phyloP scores from a whole-genome alignment of 2,888 invertebrate species.

The Phyllotreta striolata region DNA sequence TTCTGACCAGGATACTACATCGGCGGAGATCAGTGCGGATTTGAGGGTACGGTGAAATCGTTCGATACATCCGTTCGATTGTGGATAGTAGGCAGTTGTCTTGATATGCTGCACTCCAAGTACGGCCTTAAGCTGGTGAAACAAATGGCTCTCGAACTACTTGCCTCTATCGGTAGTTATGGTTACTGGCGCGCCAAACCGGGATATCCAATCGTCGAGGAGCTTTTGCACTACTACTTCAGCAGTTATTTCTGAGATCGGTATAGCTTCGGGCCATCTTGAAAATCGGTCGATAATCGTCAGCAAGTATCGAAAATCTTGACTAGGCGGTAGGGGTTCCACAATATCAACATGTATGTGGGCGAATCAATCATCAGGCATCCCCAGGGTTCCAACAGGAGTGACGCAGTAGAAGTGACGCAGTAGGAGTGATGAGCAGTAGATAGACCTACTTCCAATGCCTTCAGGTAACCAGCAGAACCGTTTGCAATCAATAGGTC shows the following conservation, averaged over 20 bases:
- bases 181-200: conserved; percentile 22
- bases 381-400: conserved; percentile 7
- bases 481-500: no score
- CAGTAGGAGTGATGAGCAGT: no score
- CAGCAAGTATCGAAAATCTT: conserved; percentile 30
- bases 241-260: conserved; percentile 12
- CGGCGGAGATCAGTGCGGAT: conserved; percentile 19
- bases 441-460: no score
- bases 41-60: conserved; percentile 38
- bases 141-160: neutral
- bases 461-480: no score
- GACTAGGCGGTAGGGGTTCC: conserved; percentile 31
- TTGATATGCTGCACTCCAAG: conserved; percentile 22
- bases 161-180: conserved; percentile 15
- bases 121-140: conserved; percentile 2
- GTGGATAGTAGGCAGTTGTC: conserved; percentile 40
- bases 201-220: conserved; percentile 15
- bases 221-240: neutral
- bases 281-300: conserved; percentile 39
- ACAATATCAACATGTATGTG: conserved; percentile 36
- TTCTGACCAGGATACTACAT: conserved; percentile 28
- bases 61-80: conserved; percentile 40
- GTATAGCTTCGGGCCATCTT: conserved; percentile 39
- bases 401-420: no score
- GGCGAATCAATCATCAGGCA: conserved; percentile 15